A percentile compares a stretch with the other conserved stretches of the same genome.
Evolutionary conservation across 2,888 invertebrate species (phyloP).

Genomic region (Holacanthella duospinosa): DNA sequence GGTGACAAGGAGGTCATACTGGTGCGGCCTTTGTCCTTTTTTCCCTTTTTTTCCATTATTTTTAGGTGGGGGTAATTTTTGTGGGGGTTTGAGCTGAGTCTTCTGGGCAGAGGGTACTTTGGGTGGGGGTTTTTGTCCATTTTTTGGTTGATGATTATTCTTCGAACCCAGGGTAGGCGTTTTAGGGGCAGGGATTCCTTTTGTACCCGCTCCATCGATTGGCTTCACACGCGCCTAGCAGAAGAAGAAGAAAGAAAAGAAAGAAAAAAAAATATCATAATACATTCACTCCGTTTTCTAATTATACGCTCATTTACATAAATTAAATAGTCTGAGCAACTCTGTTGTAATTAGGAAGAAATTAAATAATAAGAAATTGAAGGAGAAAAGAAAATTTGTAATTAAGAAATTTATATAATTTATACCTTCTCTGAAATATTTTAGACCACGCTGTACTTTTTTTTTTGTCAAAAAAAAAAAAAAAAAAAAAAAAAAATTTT

Average conservation of each 20-base stretch:
- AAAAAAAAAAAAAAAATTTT: too few relatives aligned
- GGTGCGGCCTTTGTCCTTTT: constrained; percentile 66
- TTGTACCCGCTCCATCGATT: constrained; percentile 63
- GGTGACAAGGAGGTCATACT: constrained; percentile 69
- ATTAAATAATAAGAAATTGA: too few relatives aligned
- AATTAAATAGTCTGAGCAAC: too few relatives aligned
- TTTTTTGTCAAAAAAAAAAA: too few relatives aligned
- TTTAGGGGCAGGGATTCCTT: constrained; percentile 57
- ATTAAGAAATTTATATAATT: too few relatives aligned
- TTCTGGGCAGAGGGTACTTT: constrained; percentile 44
- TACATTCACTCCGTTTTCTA: background rate
- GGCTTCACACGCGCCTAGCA: constrained; percentile 76
- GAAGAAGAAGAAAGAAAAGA: background rate
- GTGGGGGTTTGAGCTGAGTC: constrained; percentile 62
- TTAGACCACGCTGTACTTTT: too few relatives aligned
- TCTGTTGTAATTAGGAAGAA: too few relatives aligned
- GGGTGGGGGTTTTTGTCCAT: constrained; percentile 50
- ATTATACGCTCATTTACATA: background rate
- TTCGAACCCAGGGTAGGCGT: constrained; percentile 40
- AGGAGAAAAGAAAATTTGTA: too few relatives aligned
- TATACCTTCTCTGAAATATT: too few relatives aligned
- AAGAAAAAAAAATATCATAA: background rate
- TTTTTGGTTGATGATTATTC: constrained; percentile 36
- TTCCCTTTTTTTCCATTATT: constrained; percentile 54
- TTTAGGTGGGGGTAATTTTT: constrained; percentile 37